Evolutionary conservation across 2,797 vertebrate species (phyloP), one percentile per base, ranked within the genome.

Genomic region (Aselliscus stoliczkanus): DNA sequence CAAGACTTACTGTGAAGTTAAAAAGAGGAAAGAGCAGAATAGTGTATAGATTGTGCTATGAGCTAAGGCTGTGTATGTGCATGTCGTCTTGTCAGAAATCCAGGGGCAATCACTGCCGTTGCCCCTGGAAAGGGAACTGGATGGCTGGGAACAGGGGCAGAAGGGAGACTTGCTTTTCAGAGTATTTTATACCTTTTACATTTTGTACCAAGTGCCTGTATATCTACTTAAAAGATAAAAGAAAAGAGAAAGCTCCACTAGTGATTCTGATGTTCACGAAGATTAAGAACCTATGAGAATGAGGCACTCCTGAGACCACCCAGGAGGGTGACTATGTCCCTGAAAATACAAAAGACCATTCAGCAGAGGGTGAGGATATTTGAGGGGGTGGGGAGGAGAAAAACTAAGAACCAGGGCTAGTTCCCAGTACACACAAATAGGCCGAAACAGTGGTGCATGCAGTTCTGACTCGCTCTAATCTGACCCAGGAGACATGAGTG

Each of bases 221-320:
- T 70, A 6, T 52, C 37, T 87, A 72, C 58, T 62, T 85, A 69
- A 69, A 88, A 50, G 23, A 67, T 62, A 9, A 69, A 69, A 81
- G 10, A 42, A 75, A 85, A 37, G 29, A 12, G 34, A 47, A 52
- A 10, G 4, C 11, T 70, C 60, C 58, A 20, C 25, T 29, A 37
- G 37, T 62, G 50, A 18, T 77, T 73, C 95, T 80, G 75, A 82
- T 73, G 70, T 56, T 67, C 34, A 73, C 70, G 20, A 60, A 76
- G 67, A 81, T 93, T 76, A 88, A 93, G 75, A 81, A 70, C 14
- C 21, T 29, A 13, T 12, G 23, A 1, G 64, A 73, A 64, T 4
- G n/a, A 87, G 58, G 82, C 64, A 10, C 6, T 50, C 23, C 42
- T 12, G 50, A 75, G 54, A 50, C 62, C 58, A 54, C 76, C 42